Conservation (phyloP, 2,113 vertebrate genomes). For the Scopus umbretta region DNA sequence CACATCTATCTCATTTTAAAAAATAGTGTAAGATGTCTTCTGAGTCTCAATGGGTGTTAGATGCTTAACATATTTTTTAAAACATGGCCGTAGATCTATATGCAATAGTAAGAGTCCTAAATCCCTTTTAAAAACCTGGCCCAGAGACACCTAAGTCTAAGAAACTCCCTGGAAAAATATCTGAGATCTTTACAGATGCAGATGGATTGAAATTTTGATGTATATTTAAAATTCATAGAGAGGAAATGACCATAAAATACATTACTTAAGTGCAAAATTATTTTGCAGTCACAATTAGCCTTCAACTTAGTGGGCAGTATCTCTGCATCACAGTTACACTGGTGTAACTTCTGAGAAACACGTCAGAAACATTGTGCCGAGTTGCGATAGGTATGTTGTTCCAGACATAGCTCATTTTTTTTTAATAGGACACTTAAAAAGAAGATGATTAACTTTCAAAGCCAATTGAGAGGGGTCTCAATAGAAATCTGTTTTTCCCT, state of each 20-base stretch:
- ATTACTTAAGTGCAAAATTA: neutral
- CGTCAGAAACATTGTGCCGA: neutral
- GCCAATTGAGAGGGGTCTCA: no score
- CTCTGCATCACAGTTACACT: neutral
- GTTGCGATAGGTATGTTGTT: neutral
- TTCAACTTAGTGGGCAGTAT: neutral
- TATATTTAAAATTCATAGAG: neutral
- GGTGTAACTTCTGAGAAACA: neutral
- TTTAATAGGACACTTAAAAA: no score
- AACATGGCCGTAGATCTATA: neutral
- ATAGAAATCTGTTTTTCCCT: no score
- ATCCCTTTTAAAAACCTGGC: neutral
- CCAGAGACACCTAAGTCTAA: neutral
- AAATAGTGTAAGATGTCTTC: neutral
- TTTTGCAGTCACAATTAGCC: neutral
- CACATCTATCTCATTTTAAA: neutral
- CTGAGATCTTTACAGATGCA: neutral
- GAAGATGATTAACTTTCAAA: no score
- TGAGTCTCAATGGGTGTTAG: neutral
- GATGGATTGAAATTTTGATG: neutral
- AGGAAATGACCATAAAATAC: neutral
- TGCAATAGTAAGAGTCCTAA: neutral
- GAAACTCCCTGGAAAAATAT: neutral
- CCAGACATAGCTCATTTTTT: neutral
- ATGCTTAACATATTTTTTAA: neutral